Percentiles rank a stretch among this genome's conserved stretches.
Evolutionary conservation across 2,797 vertebrate genomes (phyloP).

Genomic region (Okamejei kenojei): DNA sequence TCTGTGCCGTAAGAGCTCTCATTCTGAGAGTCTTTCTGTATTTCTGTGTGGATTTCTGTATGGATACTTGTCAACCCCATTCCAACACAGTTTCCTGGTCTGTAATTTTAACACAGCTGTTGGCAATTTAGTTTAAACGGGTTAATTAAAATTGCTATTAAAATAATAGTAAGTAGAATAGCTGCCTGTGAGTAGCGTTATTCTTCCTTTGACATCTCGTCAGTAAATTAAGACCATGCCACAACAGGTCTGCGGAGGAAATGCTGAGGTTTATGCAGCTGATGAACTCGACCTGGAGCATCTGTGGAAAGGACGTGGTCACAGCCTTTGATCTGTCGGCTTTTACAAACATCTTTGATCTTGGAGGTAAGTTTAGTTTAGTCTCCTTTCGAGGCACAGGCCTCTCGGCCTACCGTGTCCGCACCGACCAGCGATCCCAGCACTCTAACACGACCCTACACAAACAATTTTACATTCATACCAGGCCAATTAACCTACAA

Average conservation of each 20-base stretch:
- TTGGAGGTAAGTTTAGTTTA: constrained; percentile 59
- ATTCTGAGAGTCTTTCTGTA: no score
- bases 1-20: no score
- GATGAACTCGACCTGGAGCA: constrained; percentile 75
- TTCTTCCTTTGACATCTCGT: background rate
- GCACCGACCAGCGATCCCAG: no score
- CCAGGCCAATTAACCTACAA: no score
- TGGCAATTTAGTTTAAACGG: background rate
- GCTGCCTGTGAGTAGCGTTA: background rate
- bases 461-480: no score
- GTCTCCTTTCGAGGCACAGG: no score
- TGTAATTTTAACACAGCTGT: background rate
- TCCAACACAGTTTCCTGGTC: background rate
- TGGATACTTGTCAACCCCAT: background rate
- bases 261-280: constrained; percentile 70
- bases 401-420: no score
- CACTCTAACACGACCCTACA: no score
- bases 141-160: background rate
- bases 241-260: constrained; percentile 72
- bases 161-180: background rate
- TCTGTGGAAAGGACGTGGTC: constrained; percentile 67
- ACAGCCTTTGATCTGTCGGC: constrained; percentile 62
- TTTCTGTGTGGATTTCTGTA: background rate
- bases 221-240: background rate
- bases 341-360: constrained; percentile 67